Percentiles rank a stretch among this genome's conserved stretches.
phyloP scores from a whole-genome alignment of 2,797 vertebrate species.

The Caiman crocodilus region DNA sequence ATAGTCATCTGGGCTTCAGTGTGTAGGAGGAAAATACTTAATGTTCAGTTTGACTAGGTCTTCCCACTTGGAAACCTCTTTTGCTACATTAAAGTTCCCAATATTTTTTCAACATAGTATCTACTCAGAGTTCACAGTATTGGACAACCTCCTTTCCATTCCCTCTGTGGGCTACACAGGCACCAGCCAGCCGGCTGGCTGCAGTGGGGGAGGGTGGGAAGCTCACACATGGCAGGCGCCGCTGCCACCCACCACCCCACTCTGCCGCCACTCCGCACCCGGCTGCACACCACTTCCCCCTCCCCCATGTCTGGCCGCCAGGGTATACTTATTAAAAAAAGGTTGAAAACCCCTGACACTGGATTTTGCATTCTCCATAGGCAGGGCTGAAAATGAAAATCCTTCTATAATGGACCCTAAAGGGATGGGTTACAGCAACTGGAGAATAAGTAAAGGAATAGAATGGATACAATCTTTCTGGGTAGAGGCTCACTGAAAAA shows the following conservation, averaged over 20 bases:
- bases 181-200: too few species aligned
- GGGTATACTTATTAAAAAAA: neutral
- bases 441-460: neutral
- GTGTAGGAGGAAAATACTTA: slow-evolving; percentile 5
- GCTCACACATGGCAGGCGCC: too few species aligned
- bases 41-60: neutral
- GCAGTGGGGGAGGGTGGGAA: too few species aligned
- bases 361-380: neutral
- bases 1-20: neutral
- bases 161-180: too few species aligned
- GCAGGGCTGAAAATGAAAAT: neutral
- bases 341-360: neutral
- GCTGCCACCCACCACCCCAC: too few species aligned
- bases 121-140: neutral
- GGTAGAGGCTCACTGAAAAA: neutral
- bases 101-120: neutral
- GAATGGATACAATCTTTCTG: neutral
- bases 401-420: neutral
- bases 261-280: too few species aligned
- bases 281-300: too few species aligned
- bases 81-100: fast-evolving
- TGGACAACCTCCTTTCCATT: neutral
- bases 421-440: neutral
- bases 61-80: neutral
- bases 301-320: neutral